Percentiles rank a stretch among this genome's conserved stretches.
Conservation (phyloP, 2,797 vertebrate species). For the Sebastes goodei region DNA sequence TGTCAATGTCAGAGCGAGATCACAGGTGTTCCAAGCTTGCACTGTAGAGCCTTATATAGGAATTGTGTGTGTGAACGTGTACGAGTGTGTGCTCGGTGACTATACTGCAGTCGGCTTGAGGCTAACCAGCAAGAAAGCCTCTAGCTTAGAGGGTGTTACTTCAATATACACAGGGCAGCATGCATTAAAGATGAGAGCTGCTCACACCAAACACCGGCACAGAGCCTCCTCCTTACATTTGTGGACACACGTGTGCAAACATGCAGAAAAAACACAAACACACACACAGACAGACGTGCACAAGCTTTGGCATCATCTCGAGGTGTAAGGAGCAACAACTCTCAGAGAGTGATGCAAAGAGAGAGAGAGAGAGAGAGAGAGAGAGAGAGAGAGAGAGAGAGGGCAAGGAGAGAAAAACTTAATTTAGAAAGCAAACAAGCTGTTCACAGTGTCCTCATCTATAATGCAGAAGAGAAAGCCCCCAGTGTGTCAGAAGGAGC, state of each 20-base stretch:
- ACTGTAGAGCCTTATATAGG: background rate
- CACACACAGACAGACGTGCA: background rate
- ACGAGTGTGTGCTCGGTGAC: slow-evolving; percentile 4
- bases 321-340: slow-evolving; percentile 32
- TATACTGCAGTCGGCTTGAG: slow-evolving; percentile 19
- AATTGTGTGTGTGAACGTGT: background rate
- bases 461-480: slow-evolving; percentile 71
- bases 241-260: slow-evolving; percentile 1
- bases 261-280: slow-evolving; percentile 20
- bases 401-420: slow-evolving; percentile 25
- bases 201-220: slow-evolving; percentile 39
- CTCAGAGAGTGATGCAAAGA: background rate
- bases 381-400: background rate
- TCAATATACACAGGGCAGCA: slow-evolving; percentile 47
- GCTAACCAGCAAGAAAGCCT: slow-evolving; percentile 44
- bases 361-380: background rate
- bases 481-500: slow-evolving; percentile 47
- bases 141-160: slow-evolving; percentile 48
- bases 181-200: slow-evolving; percentile 72
- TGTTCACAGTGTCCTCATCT: slow-evolving; percentile 67
- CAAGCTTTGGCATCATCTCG: slow-evolving; percentile 7
- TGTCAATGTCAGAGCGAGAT: background rate
- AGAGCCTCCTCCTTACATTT: slow-evolving; percentile 30
- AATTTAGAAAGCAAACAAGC: slow-evolving; percentile 72
- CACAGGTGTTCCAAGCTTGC: background rate